Percentiles rank a stretch among this genome's conserved stretches.
These are phyloP conservation scores for Lordiphosa andalusiaca DNA, from an alignment of 2,888 invertebrate species.

Conservation along the genomic window DNA sequence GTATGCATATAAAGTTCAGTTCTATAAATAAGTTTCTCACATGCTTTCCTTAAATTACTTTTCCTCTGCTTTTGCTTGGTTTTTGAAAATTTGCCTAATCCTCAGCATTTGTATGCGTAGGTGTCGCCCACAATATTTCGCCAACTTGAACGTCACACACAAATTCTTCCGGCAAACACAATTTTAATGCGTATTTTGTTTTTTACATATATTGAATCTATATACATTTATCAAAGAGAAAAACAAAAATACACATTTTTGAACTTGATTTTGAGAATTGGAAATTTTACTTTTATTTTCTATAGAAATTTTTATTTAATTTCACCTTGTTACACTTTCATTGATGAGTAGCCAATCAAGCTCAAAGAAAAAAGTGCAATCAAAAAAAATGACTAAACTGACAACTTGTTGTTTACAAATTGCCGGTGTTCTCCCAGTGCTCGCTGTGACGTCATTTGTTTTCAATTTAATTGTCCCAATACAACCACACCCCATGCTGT, in stretches of 20 bases:
- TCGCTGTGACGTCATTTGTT: background rate
- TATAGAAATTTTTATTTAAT: conserved; percentile 6
- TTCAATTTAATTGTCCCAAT: conserved; percentile 31
- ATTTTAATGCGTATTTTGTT: conserved; percentile 14
- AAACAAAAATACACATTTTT: conserved; percentile 9
- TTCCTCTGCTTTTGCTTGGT: conserved; percentile 23
- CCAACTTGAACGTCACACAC: conserved; percentile 34
- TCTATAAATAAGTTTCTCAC: conserved; percentile 21
- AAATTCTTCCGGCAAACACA: conserved; percentile 18
- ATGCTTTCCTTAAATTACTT: conserved; percentile 13
- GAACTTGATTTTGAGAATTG: conserved; percentile 40
- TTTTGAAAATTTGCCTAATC: conserved; percentile 21
- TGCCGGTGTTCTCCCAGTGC: conserved; percentile 25
- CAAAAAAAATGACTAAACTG: conserved; percentile 28
- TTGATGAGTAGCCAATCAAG: conserved; percentile 38
- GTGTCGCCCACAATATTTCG: conserved; percentile 22
- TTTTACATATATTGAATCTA: conserved; percentile 8
- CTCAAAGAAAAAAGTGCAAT: conserved; percentile 1
- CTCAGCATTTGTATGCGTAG: conserved; percentile 32
- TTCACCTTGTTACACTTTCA: conserved; percentile 10
- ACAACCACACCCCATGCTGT: conserved; percentile 16
- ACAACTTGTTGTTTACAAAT: conserved; percentile 9
- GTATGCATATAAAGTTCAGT: background rate
- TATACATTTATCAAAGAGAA: conserved; percentile 27
- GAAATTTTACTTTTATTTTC: conserved; percentile 12